Conservation (phyloP, 2,113 vertebrate genomes). For the Maccullochella peelii region DNA sequence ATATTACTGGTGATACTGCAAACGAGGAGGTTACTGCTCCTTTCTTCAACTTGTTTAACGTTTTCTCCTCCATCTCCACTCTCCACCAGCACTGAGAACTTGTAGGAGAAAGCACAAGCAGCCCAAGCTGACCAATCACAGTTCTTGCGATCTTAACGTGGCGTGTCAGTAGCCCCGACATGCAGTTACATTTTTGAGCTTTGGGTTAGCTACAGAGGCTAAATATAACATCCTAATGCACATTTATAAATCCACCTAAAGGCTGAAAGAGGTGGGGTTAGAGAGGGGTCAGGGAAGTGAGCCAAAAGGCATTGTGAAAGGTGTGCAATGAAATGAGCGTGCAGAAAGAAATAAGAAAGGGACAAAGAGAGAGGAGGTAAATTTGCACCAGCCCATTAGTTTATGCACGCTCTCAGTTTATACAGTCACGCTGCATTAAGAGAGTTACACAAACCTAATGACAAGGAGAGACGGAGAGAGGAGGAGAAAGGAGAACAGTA, state of each 20-base stretch:
- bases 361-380: background rate
- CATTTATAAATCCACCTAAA: background rate
- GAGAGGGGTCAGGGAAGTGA: background rate
- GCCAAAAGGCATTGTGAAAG: background rate
- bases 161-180: too few relatives aligned
- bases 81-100: too few relatives aligned
- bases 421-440: slow-evolving; percentile 6
- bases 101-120: too few relatives aligned
- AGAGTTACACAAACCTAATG: background rate
- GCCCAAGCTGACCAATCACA: too few relatives aligned
- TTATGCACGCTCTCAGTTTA: slow-evolving; percentile 4
- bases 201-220: background rate
- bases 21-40: too few relatives aligned
- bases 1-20: too few relatives aligned
- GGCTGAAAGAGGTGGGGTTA: background rate
- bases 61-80: too few relatives aligned
- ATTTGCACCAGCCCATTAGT: background rate
- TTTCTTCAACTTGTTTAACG: too few relatives aligned
- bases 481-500: background rate
- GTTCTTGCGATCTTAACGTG: too few relatives aligned
- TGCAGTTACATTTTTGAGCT: background rate
- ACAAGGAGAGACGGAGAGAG: background rate
- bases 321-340: background rate
- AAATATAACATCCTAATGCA: too few relatives aligned
- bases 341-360: background rate